These are phyloP conservation scores for Poecilia picta DNA, from an alignment of 2,797 vertebrate species.

Conservation along the genomic window DNA sequence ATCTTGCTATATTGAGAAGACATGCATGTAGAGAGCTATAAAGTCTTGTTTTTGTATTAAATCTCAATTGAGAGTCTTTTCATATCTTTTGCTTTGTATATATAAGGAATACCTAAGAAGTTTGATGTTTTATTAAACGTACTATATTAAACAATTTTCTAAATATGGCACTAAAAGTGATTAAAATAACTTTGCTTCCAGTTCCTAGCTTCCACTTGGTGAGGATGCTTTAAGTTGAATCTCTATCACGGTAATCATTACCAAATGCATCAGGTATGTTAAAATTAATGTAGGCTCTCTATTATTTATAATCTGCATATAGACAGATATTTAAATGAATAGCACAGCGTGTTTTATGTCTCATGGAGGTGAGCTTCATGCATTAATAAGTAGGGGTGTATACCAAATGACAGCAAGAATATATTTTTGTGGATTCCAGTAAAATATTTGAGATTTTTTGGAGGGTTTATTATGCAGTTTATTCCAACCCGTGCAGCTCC, in stretches of 20 bases:
- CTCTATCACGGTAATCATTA: slow-evolving; percentile 16
- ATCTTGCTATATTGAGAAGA: not conserved
- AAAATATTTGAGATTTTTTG: slow-evolving; percentile 10
- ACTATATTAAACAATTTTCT: not conserved
- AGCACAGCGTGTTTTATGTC: slow-evolving; percentile 4
- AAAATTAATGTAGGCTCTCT: slow-evolving; percentile 31
- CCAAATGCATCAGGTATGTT: slow-evolving; percentile 17
- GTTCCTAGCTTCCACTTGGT: not conserved
- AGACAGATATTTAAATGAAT: slow-evolving; percentile 56
- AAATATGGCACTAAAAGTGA: not conserved
- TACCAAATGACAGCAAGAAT: slow-evolving; percentile 20
- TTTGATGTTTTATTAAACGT: not conserved
- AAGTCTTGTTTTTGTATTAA: not conserved
- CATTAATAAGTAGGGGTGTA: slow-evolving; percentile 41
- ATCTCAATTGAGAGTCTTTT: not conserved
- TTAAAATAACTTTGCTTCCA: not conserved
- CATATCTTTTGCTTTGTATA: not conserved
- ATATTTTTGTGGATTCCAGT: slow-evolving; percentile 27
- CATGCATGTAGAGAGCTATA: not conserved
- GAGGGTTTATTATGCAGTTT: slow-evolving; percentile 1
- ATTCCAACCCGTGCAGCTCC: slow-evolving; percentile 17
- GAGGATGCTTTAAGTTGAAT: slow-evolving; percentile 3
- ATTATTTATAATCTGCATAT: slow-evolving; percentile 59
- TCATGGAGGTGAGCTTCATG: slow-evolving; percentile 14
- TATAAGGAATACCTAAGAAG: not conserved